Base-by-base conservation (phyloP, 1,140 invertebrate genomes). In the Bombus haemorrhoidalis region DNA sequence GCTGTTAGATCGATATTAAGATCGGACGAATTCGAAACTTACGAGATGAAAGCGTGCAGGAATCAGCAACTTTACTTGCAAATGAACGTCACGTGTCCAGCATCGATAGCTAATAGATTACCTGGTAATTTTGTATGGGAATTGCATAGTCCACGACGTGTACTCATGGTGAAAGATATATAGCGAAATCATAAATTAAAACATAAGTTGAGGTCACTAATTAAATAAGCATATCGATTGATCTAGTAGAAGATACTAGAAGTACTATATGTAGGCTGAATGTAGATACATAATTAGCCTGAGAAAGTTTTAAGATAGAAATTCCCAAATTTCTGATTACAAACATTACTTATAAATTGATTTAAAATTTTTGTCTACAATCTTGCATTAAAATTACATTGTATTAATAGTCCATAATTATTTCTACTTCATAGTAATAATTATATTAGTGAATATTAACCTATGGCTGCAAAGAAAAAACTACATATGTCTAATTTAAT, bases 71-170 rank as follows among this genome's bases (percentile, higher is more conserved):
- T 95, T 0, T 93, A 93, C 15, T 62, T 95, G 18, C 93, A 91
- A 74, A 86, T 95, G 22, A 86, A 87, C 25, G 81, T 93, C 2
- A 90, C 57, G 12, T 95, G 94, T 85, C 91, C 93, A 4, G 91
- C 91, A 0, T 95, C 94, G 2, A 47, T 84, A 5, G 88, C 79
- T 5, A 95, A 93, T 43, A 92, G 93, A 91, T 62, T 95, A 32
- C 94, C 95, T 0, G 83, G 87, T 10, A 89, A 87, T 28, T 95
- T 94, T 59, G 90, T 78, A 1, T 95, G 94, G 94, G 92, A 95
- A 72, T 75, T 94, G 3, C 82, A 81, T 3, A 74, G 79, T 34
- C 86, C 91, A 18, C 71, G 81, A n/a, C 64, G 69, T 74, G 68
- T 59, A 18, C 77, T 62, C 13, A 62, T 12, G 59, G 59, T 62